These are phyloP conservation scores for Pseudolaguvia tuberculata DNA, from an alignment of 2,113 vertebrate genomes.

Conservation along the genomic window DNA sequence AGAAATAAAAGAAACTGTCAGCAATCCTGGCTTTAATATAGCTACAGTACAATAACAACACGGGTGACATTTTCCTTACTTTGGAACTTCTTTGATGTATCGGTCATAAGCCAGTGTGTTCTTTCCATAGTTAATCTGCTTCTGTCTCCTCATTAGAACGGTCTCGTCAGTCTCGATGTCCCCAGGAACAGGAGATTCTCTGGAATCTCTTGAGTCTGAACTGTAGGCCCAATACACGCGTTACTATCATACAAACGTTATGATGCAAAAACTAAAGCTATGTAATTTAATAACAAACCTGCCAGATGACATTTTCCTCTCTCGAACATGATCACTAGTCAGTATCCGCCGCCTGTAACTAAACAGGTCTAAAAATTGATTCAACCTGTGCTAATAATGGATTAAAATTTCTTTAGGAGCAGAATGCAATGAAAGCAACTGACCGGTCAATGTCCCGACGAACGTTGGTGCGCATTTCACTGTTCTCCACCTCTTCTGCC, in stretches of 20 bases:
- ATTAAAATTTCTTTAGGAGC: background rate
- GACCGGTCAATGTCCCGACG: conserved; percentile 87
- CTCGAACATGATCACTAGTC: conserved; percentile 77
- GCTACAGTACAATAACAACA: background rate
- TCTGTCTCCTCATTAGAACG: conserved; percentile 86
- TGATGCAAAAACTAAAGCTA: background rate
- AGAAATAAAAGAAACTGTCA: background rate
- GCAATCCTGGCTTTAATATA: background rate
- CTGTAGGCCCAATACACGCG: conserved; percentile 55
- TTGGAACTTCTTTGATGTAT: conserved; percentile 87
- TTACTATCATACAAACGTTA: background rate
- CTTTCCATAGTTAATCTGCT: conserved; percentile 96
- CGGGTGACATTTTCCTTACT: conserved; percentile 63
- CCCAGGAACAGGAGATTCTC: conserved; percentile 69
- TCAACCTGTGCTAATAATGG: background rate
- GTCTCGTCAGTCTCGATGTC: conserved; percentile 89
- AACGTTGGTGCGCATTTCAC: conserved; percentile 80
- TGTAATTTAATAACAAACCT: conserved; percentile 68
- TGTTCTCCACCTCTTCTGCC: conserved; percentile 85
- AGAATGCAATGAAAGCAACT: conserved; percentile 19
- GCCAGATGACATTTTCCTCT: conserved; percentile 78
- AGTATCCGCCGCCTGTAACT: conserved; percentile 92
- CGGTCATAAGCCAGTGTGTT: conserved; percentile 92
- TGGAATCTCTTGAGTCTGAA: conserved; percentile 88
- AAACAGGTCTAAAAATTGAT: background rate